These are phyloP conservation scores for Odontamblyopus rebecca DNA, from an alignment of 2,797 vertebrate genomes.

Conservation along the genomic window DNA sequence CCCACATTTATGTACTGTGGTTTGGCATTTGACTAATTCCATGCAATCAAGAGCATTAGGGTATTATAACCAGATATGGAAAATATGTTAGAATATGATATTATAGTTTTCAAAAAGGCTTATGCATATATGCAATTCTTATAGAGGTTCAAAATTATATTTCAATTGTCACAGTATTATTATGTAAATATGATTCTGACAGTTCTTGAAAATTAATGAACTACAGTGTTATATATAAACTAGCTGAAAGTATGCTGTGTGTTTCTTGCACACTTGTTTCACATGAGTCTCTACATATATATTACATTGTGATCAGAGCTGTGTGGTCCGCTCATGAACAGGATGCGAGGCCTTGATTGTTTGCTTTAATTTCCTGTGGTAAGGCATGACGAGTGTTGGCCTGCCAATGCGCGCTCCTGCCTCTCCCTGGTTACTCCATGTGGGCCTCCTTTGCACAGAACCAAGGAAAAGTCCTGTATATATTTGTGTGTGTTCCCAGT, in stretches of 20 bases:
- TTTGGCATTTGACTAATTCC: constrained; percentile 2
- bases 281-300: constrained; percentile 20
- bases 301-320: constrained; percentile 55
- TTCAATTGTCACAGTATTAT: not conserved
- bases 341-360: constrained; percentile 77
- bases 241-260: not conserved
- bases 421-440: constrained; percentile 41
- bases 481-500: constrained; percentile 40
- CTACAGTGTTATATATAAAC: not conserved
- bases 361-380: constrained; percentile 78
- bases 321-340: constrained; percentile 59
- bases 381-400: constrained; percentile 67
- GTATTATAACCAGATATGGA: no score
- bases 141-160: no score
- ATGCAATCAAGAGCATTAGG: not conserved
- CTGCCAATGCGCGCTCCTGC: constrained; percentile 40
- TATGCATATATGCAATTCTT: no score
- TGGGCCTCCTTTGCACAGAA: constrained; percentile 40
- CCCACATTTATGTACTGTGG: not conserved
- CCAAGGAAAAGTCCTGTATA: constrained; percentile 27
- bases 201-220: not conserved
- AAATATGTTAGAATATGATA: no score
- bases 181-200: not conserved
- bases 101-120: not conserved
- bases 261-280: constrained; percentile 4